Percentiles rank a stretch among this genome's conserved stretches.
Conservation (phyloP, 2,113 vertebrate species). For the Turnix velox region DNA sequence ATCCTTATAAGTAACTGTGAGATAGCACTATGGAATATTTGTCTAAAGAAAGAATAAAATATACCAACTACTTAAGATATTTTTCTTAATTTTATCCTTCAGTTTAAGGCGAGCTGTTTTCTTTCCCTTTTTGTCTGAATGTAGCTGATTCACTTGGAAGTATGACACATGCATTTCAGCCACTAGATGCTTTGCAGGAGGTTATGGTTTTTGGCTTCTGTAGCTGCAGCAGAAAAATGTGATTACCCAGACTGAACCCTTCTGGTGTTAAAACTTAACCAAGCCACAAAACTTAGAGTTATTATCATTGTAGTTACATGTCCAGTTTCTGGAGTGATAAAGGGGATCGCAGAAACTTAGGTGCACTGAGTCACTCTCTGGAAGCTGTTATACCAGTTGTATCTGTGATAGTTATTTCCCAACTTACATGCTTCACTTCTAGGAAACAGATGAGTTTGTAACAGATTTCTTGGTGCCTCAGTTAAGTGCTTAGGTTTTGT, state of each 20-base stretch:
- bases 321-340: background rate
- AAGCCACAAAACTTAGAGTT: background rate
- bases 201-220: background rate
- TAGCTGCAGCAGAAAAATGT: background rate
- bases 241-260: background rate
- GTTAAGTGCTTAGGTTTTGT: background rate
- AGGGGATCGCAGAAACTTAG: background rate
- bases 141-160: background rate
- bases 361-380: background rate
- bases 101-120: background rate
- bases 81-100: background rate
- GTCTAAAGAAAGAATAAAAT: background rate
- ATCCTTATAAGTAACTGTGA: background rate
- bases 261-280: background rate
- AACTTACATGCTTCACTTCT: background rate
- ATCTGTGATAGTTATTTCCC: background rate
- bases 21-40: background rate
- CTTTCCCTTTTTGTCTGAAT: background rate
- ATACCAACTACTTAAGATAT: background rate
- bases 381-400: background rate
- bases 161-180: background rate
- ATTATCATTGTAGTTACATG: accelerated
- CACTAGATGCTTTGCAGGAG: background rate
- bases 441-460: background rate
- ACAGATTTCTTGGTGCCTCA: background rate